A percentile compares a stretch with the other conserved stretches of the same genome.
Evolutionary conservation across 35 echinoderm and acorn worm genomes (phyloP).

Genomic region (Diadema setosum): DNA sequence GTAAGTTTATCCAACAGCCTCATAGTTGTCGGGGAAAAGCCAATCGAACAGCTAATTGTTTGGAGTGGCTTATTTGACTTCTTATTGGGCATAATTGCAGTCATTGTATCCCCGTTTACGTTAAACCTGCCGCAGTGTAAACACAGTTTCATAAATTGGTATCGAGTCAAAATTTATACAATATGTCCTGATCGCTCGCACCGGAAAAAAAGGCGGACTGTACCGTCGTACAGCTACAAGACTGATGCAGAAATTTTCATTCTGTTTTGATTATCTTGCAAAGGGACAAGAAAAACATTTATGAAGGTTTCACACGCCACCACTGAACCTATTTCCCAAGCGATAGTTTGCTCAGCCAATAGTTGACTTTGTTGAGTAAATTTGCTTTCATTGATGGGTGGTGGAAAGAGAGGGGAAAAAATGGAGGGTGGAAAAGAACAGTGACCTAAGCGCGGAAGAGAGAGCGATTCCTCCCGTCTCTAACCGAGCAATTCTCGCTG

Average conservation of each 20-base stretch:
- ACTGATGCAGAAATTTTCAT: too few relatives aligned
- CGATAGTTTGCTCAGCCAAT: slow-evolving; percentile 7
- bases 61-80: neutral
- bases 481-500: too few relatives aligned
- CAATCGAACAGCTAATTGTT: neutral
- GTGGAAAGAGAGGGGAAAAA: neutral
- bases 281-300: neutral
- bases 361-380: slow-evolving; percentile 6
- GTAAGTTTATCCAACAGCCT: too few relatives aligned
- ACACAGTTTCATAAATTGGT: too few relatives aligned
- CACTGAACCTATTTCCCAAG: neutral
- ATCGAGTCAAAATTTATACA: too few relatives aligned
- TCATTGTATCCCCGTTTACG: neutral
- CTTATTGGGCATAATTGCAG: neutral
- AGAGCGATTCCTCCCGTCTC: too few relatives aligned
- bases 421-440: slow-evolving; percentile 8
- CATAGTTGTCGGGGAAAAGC: neutral
- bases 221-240: too few relatives aligned
- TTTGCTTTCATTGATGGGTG: neutral
- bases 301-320: neutral
- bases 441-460: too few relatives aligned
- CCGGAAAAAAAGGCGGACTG: too few relatives aligned
- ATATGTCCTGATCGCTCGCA: too few relatives aligned
- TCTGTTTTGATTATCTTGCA: neutral
- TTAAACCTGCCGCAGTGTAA: neutral